A percentile compares a stretch with the other conserved stretches of the same genome.
These are phyloP conservation scores for Oreortyx pictus DNA, from an alignment of 2,797 vertebrate genomes.

Conservation along the genomic window DNA sequence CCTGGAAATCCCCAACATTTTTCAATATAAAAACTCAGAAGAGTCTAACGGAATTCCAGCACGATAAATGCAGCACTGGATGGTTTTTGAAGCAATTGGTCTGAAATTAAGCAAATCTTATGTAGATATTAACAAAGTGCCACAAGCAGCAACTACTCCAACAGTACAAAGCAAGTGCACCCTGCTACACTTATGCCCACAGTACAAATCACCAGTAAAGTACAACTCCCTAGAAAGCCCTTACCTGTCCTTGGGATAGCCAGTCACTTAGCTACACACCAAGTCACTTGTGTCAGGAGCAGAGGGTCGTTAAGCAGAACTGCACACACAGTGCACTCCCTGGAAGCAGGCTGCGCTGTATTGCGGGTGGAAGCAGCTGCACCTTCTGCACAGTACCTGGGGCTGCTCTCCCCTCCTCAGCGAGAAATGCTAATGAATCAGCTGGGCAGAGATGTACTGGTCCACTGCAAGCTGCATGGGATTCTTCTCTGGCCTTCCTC, in stretches of 20 bases:
- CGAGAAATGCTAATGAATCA: not conserved
- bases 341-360: not conserved
- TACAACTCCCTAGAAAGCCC: not conserved
- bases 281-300: not conserved
- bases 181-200: not conserved
- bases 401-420: not conserved
- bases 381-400: not conserved
- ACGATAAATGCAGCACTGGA: not conserved
- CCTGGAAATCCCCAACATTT: not conserved
- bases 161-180: accelerated
- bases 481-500: conserved; percentile 35
- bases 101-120: not conserved
- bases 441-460: not conserved
- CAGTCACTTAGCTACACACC: conserved; percentile 50
- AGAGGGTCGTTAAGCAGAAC: conserved; percentile 13
- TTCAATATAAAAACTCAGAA: not conserved
- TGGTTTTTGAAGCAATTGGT: not conserved
- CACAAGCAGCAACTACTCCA: conserved; percentile 4
- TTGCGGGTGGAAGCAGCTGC: not conserved
- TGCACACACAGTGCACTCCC: not conserved
- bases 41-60: not conserved
- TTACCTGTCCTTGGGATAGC: conserved; percentile 72
- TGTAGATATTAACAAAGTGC: not conserved
- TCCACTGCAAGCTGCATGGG: not conserved
- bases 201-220: not conserved